Base-by-base conservation (phyloP, 2,888 invertebrate species). In the Dolichopus griseipennis region DNA sequence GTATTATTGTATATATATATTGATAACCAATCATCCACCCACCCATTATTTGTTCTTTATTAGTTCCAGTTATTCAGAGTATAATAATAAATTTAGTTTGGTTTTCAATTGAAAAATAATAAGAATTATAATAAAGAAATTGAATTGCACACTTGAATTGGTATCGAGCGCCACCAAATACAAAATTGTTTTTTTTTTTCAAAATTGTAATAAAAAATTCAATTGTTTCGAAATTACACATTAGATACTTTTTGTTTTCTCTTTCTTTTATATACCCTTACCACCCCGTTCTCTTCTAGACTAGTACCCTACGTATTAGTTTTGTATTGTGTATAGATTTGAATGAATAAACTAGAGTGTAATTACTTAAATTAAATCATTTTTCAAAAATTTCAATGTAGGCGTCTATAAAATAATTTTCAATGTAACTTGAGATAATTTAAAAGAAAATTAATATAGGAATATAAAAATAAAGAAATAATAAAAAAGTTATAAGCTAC, bases 321-420 rank as follows among this genome's bases (percentile, higher is more conserved):
- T 27, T 27, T 27, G 5, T 27, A 27, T 27, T 27, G n/a, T n/a
- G n/a, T n/a, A 27, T 27, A 27, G 27, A 27, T 27, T 37, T 37
- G 37, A 37, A 37, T 10, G 12, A 37, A 41, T 52, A 52, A 12
- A 18, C 15, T 52, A 52, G 52, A 52, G 15, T 52, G 52, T 52
- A 52, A 52, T 52, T 52, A 52, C 52, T 18, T 18, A 15, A 52
- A 52, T 52, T 18, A 52, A 52, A 52, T 52, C 6, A 18, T 52
- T 52, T 52, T 52, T 52, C 52, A 18, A 52, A 18, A 52, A 15
- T 52, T 12, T 52, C 12, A 52, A 52, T 52, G 52, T 52, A 52
- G 52, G 52, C 52, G 52, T 52, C 52, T 18, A 52, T 52, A 52
- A 52, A 52, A 52, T 52, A 52, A 52, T 52, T 27, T 52, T 52